These are phyloP conservation scores for Istiophorus platypterus DNA, from an alignment of 2,113 vertebrate species.

Conservation along the genomic window DNA sequence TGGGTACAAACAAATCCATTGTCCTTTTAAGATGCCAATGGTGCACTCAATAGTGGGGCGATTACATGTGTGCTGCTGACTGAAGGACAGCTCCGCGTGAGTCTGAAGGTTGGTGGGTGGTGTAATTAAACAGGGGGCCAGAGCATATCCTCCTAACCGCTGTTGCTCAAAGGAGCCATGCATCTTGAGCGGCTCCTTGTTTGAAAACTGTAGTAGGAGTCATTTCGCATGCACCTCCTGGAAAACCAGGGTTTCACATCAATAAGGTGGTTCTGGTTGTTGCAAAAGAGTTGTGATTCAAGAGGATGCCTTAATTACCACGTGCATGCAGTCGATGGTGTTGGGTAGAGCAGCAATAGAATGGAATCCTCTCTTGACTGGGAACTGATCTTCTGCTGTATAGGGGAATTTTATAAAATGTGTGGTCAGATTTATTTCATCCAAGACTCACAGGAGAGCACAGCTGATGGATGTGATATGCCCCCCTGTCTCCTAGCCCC, in stretches of 20 bases:
- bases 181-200: background rate
- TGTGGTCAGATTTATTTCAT: too few species aligned
- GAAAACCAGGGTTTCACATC: background rate
- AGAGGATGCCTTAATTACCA: constrained; percentile 5
- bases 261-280: constrained; percentile 19
- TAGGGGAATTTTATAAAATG: too few species aligned
- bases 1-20: constrained; percentile 21
- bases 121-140: constrained; percentile 18
- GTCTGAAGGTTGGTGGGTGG: constrained; percentile 25
- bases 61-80: background rate
- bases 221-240: background rate
- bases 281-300: background rate
- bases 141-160: background rate
- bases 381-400: background rate
- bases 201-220: background rate
- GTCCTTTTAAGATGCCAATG: constrained; percentile 23
- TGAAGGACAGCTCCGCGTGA: constrained; percentile 37
- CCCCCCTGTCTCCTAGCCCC: too few species aligned
- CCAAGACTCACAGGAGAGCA: too few species aligned
- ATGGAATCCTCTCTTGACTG: too few species aligned
- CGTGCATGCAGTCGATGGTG: background rate
- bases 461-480: too few species aligned
- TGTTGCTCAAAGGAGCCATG: constrained; percentile 32
- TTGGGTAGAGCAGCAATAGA: background rate
- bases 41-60: background rate